Evolutionary conservation across 1,140 invertebrate species (phyloP).

Genomic region (Reticulitermes speratus): DNA sequence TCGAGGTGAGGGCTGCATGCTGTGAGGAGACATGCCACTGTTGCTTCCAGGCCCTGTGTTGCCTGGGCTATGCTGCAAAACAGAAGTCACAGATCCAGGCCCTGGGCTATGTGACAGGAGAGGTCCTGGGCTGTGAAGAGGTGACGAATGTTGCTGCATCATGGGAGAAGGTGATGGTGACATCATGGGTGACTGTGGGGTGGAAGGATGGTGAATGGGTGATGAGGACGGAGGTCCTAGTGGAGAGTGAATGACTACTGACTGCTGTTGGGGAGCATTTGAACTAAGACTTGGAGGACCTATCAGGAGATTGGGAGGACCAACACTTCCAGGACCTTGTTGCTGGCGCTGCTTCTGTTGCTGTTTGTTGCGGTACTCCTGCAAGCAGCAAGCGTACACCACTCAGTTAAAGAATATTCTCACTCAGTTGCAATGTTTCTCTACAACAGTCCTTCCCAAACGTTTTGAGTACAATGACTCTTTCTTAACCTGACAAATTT

Average conservation of each 20-base stretch:
- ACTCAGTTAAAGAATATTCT: too few species aligned
- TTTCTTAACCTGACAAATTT: too few species aligned
- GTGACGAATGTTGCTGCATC: slow-evolving; percentile 55
- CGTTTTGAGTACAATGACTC: too few species aligned
- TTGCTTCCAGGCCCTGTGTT: slow-evolving; percentile 41
- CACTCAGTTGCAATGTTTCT: neutral
- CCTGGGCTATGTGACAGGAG: slow-evolving; percentile 58
- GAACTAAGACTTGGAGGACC: slow-evolving; percentile 39
- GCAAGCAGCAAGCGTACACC: neutral
- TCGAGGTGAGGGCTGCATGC: slow-evolving; percentile 55
- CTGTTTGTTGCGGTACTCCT: slow-evolving; percentile 32
- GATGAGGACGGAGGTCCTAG: slow-evolving; percentile 43
- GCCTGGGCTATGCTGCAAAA: slow-evolving; percentile 54
- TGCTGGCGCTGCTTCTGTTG: slow-evolving; percentile 34
- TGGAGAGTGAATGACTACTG: slow-evolving; percentile 30
- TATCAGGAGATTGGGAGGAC: neutral
- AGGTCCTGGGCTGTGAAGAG: slow-evolving; percentile 60
- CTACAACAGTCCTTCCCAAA: too few species aligned
- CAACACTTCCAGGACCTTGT: neutral
- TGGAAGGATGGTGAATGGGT: slow-evolving; percentile 46
- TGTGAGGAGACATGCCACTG: slow-evolving; percentile 44
- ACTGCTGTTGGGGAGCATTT: slow-evolving; percentile 36
- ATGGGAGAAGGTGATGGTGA: slow-evolving; percentile 52
- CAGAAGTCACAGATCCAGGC: slow-evolving; percentile 50
- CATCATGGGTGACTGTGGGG: slow-evolving; percentile 62